Percentiles rank a stretch among this genome's conserved stretches.
These are phyloP conservation scores for Recurvirostra avosetta DNA, from an alignment of 2,113 vertebrate species.

Conservation along the genomic window DNA sequence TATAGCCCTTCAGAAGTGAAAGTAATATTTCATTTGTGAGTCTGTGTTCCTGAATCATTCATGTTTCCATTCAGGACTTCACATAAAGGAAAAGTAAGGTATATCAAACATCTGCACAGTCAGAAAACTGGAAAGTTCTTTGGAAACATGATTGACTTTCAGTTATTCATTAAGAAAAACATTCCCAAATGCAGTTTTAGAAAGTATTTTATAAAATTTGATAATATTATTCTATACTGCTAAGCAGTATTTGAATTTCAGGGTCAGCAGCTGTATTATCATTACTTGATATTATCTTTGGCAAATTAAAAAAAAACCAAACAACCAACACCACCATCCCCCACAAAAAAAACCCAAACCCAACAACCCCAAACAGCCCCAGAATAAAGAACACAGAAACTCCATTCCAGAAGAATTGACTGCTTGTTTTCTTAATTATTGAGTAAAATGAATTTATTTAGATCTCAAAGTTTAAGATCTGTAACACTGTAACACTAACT, in stretches of 20 bases:
- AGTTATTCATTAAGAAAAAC: background rate
- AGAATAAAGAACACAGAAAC: background rate
- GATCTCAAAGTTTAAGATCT: background rate
- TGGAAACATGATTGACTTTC: background rate
- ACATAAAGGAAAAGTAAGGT: background rate
- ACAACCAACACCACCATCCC: background rate
- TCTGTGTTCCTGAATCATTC: background rate
- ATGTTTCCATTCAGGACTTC: background rate
- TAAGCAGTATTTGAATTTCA: background rate
- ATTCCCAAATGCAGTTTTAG: background rate
- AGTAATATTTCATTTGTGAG: background rate
- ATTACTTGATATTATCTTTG: background rate
- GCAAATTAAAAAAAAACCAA: background rate
- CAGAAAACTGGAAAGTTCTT: background rate
- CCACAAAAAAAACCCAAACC: background rate
- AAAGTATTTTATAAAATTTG: background rate
- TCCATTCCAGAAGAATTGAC: background rate
- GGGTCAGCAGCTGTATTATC: background rate
- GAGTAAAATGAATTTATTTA: background rate
- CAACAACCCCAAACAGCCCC: background rate
- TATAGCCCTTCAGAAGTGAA: background rate
- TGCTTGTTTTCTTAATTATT: background rate
- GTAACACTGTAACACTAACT: background rate
- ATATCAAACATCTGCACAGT: background rate
- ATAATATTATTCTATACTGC: background rate